Evolutionary conservation across 2,888 invertebrate species (phyloP), one percentile per base, ranked within the genome.

Genomic region (Noctua pronuba): DNA sequence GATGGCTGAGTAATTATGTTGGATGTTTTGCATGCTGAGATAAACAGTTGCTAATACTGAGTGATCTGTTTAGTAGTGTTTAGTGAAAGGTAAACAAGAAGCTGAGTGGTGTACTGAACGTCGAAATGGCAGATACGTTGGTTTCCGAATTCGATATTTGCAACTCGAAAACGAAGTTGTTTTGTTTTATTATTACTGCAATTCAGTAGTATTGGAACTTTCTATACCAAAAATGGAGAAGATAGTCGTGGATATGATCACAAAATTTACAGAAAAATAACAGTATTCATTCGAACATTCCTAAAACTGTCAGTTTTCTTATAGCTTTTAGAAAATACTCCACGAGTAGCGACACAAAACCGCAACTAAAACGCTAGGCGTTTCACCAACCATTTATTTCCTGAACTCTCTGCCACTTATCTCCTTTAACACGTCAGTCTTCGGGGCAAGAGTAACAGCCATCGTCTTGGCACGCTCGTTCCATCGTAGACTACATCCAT

Each of bases 1-100:
- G 74, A 88, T 80, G 38, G 71, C 83, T 84, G 76, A 85, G 82
- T 87, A 87, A 87, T 87, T 87, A 83, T 81, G 69, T 81, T 65
- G 64, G 66, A 82, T 85, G 78, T 79, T 86, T 87, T 85, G 87
- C 85, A 85, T 81, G 81, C 72, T 67, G 65, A 65, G 74, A 76
- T 83, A 83, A 85, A 79, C 72, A 75, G 72, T 74, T 73, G 70
- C 65, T 83, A 81, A 79, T 81, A 83, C 78, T 78, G 67, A 81
- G 70, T 68, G 77, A 69, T 82, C 77, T 77, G 75, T 82, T 84
- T 66, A 68, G 38, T 52, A 65, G 46, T 74, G 38, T 80, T 74
- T 83, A 71, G 52, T 6, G n/a, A n/a, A 24, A 44, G 21, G 41
- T 49, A 46, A 64, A 52, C 11, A 38, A 55, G 18, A 7, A 67